phyloP scores from a whole-genome alignment of 2,797 vertebrate species.

The Mormyrops attenuatus region DNA sequence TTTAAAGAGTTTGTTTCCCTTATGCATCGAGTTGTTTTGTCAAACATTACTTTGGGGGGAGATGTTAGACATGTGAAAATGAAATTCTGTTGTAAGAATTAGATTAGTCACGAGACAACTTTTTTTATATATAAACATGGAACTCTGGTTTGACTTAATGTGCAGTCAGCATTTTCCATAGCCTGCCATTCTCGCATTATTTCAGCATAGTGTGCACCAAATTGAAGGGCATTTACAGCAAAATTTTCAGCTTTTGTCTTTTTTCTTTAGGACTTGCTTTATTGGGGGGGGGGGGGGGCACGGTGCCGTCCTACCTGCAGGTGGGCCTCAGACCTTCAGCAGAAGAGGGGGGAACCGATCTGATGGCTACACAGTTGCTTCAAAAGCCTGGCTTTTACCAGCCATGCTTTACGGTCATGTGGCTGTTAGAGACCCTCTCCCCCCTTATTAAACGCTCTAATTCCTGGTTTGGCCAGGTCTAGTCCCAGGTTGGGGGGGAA shows the following conservation, averaged over 20 bases:
- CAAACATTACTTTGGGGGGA: neutral
- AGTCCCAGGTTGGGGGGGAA: neutral
- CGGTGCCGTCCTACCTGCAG: neutral
- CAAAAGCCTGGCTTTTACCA: neutral
- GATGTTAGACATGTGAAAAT: neutral
- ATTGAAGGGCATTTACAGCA: constrained; percentile 6
- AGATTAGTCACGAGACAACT: constrained; percentile 38
- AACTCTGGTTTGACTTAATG: neutral
- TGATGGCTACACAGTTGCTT: constrained; percentile 33
- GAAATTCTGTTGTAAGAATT: constrained; percentile 70
- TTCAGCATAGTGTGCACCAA: neutral
- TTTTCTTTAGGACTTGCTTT: neutral
- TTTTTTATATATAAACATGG: constrained; percentile 12
- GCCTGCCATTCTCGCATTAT: neutral
- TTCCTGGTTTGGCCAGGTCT: neutral
- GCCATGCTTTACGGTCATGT: neutral
- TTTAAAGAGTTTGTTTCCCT: neutral
- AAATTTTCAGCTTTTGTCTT: neutral
- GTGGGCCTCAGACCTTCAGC: neutral
- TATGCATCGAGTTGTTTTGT: neutral
- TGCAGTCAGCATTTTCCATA: neutral
- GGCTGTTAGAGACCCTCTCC: neutral
- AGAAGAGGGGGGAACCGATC: neutral
- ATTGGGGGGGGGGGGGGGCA: constrained; percentile 6
- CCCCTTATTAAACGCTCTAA: neutral